Base-by-base conservation (phyloP, 2,888 invertebrate genomes). In the Macaria notata region DNA sequence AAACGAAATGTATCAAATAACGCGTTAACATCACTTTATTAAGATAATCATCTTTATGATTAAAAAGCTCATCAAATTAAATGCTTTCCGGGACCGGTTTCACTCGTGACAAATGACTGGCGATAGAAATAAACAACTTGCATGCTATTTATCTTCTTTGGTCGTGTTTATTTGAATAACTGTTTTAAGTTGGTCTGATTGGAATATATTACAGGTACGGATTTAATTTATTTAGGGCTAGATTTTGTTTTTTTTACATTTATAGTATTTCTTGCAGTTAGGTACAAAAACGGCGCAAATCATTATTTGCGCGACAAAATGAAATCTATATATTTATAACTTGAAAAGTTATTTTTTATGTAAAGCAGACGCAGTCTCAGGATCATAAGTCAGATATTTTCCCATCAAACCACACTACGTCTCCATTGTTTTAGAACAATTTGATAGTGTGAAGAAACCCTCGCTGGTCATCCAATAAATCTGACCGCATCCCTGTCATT, bases 91-190 rank as follows among this genome's bases (percentile, higher is more conserved):
- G 49, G 45, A 61, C 62, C 64, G 59, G 63, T 66, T 64, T 61
- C 62, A 58, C 64, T 66, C 56, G 58, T 77, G 75, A 79, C 73
- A 73, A 77, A 79, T 75, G 76, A 68, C 60, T 65, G 64, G 61
- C 61, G 66, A 69, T 69, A 71, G 62, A 66, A 68, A 76, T 74
- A 73, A 74, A 71, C 72, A 67, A 73, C 36, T 66, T 46, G 62
- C 50, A 62, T 63, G 69, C 71, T 74, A 78, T 81, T 74, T 72
- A 78, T 79, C 77, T 76, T 75, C 71, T 62, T 66, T 74, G 71
- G 77, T 70, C 71, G 59, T 51, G 57, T 60, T 59, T 63, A 70
- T 66, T 65, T 63, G 60, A 64, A 69, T 57, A 53, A 46, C 41
- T 52, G 33, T 49, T 57, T 19, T 39, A 46, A 30, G 4, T 31